These are phyloP conservation scores for Ferdinandea cuprea DNA, from an alignment of 2,888 invertebrate species.

Conservation along the genomic window DNA sequence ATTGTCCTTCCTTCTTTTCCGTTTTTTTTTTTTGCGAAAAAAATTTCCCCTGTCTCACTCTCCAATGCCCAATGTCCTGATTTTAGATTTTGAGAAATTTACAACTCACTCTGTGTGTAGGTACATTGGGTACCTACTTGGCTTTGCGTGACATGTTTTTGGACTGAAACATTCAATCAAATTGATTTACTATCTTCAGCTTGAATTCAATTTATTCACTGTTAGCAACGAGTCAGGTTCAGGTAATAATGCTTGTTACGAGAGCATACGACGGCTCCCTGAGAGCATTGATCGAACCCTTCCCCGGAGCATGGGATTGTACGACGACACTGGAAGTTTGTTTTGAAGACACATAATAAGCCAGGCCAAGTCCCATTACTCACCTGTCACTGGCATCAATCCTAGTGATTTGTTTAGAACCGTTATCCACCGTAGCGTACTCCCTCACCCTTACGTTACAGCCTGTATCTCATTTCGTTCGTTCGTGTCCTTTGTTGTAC, in stretches of 20 bases:
- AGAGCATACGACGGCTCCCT: background rate
- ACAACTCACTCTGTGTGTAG: constrained; percentile 40
- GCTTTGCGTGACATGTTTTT: constrained; percentile 63
- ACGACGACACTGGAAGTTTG: constrained; percentile 36
- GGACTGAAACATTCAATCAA: constrained; percentile 69
- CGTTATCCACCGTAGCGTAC: constrained; percentile 23
- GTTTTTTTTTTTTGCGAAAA: background rate
- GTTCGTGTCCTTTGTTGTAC: constrained; percentile 36
- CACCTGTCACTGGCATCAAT: constrained; percentile 73
- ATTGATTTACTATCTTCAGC: constrained; percentile 71
- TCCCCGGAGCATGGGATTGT: background rate
- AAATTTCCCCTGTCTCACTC: constrained; percentile 27
- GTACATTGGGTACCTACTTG: no score
- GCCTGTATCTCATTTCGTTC: constrained; percentile 45
- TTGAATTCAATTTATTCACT: constrained; percentile 70
- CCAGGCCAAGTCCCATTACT: constrained; percentile 73
- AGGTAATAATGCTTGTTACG: constrained; percentile 63
- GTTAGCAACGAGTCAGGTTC: constrained; percentile 47
- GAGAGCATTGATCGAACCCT: background rate
- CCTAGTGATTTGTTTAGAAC: constrained; percentile 72
- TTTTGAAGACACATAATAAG: constrained; percentile 69
- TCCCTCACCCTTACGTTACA: no score
- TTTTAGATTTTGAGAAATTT: constrained; percentile 71
- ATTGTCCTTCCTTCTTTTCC: constrained; percentile 25
- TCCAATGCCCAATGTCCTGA: constrained; percentile 55